A percentile compares a stretch with the other conserved stretches of the same genome.
Evolutionary conservation across 2,797 vertebrate genomes (phyloP).

Genomic region (Notolepis coatsorum): DNA sequence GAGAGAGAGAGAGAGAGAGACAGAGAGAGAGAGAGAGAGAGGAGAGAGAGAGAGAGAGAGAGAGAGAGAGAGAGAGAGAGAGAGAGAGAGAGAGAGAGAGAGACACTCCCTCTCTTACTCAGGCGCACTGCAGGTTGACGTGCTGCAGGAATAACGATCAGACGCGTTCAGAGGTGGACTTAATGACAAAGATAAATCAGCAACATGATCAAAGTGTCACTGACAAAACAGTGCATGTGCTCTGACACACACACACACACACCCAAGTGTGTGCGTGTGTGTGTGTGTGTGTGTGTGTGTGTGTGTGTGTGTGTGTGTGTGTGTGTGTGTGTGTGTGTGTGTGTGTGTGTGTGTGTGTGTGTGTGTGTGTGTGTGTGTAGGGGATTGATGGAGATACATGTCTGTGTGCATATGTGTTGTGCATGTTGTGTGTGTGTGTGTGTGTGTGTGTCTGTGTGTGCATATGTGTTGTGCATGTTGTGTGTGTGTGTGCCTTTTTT

Average conservation of each 20-base stretch:
- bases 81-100: conserved; percentile 3
- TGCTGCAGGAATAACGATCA: conserved; percentile 49
- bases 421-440: no score
- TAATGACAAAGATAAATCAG: conserved; percentile 59
- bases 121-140: conserved; percentile 25
- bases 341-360: not conserved
- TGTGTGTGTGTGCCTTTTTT: no score
- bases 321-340: conserved; percentile 1
- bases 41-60: no score
- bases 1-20: no score
- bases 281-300: not conserved
- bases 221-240: no score
- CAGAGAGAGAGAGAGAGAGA: no score
- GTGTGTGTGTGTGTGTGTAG: not conserved
- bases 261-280: not conserved
- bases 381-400: no score
- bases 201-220: conserved; percentile 8
- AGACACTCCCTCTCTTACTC: conserved; percentile 23
- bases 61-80: no score
- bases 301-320: not conserved
- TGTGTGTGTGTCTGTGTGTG: not conserved
- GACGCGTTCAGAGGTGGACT: conserved; percentile 42
- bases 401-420: no score
- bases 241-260: no score
- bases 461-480: no score